Percentiles rank a stretch among this genome's conserved stretches.
Conservation (phyloP, 1,140 invertebrate genomes). For the Chrysoperla carnea region DNA sequence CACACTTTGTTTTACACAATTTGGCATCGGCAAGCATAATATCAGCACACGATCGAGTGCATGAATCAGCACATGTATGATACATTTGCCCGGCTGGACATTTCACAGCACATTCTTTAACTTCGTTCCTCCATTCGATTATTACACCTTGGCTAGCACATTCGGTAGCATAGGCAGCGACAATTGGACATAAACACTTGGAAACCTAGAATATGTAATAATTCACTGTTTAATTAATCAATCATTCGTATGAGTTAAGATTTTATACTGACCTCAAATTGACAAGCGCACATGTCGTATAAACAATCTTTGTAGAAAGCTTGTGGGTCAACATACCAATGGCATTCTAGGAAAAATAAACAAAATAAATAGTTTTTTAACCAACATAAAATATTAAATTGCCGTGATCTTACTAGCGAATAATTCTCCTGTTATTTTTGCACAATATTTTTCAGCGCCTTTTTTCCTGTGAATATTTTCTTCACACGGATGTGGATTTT, state of each 20-base stretch:
- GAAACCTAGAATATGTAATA: slow-evolving; percentile 23
- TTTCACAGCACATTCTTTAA: slow-evolving; percentile 44
- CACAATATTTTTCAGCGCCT: slow-evolving; percentile 48
- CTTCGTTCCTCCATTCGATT: slow-evolving; percentile 57
- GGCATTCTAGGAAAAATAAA: slow-evolving; percentile 42
- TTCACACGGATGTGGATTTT: slow-evolving; percentile 47
- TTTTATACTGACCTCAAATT: slow-evolving; percentile 20
- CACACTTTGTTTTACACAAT: slow-evolving; percentile 43
- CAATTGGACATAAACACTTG: slow-evolving; percentile 60
- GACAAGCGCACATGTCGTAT: slow-evolving; percentile 75
- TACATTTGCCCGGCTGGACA: slow-evolving; percentile 1
- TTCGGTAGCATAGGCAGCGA: slow-evolving; percentile 61
- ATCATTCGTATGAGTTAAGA: neutral
- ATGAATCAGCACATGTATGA: slow-evolving; percentile 52
- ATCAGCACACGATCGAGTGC: slow-evolving; percentile 50
- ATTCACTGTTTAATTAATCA: neutral
- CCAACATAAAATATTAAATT: too few relatives aligned
- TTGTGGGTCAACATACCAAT: slow-evolving; percentile 58
- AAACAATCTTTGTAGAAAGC: slow-evolving; percentile 64
- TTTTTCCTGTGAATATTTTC: slow-evolving; percentile 47
- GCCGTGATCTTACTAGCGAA: slow-evolving; percentile 34
- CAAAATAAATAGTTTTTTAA: neutral
- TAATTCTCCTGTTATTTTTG: slow-evolving; percentile 43
- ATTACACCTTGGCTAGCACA: slow-evolving; percentile 52
- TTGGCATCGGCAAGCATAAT: slow-evolving; percentile 24